These are phyloP conservation scores for Drosophila mulleri DNA, from an alignment of 2,888 invertebrate species.

Conservation along the genomic window DNA sequence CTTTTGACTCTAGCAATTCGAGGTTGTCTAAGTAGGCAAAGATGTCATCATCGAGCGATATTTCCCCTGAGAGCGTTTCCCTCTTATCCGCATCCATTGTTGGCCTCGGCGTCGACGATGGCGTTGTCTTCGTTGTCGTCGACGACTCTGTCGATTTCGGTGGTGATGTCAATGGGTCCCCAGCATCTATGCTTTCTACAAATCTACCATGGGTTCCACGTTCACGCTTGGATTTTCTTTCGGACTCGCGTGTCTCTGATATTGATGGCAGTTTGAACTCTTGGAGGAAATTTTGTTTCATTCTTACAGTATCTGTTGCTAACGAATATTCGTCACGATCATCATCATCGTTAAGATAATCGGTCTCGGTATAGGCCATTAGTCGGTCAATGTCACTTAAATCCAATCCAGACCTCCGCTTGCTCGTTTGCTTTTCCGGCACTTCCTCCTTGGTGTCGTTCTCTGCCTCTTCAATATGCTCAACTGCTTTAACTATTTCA, in stretches of 20 bases:
- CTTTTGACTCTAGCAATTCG: rapidly evolving
- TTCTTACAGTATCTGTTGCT: conserved; percentile 31
- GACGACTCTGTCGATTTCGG: not conserved
- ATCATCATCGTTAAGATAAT: not conserved
- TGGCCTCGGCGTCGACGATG: not conserved
- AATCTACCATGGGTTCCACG: conserved; percentile 19
- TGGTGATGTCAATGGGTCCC: rapidly evolving
- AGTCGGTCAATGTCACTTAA: not conserved
- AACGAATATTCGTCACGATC: not conserved
- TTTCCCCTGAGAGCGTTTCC: too few species aligned
- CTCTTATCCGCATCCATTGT: not conserved
- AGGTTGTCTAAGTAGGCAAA: too few species aligned
- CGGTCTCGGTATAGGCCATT: not conserved
- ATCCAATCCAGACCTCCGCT: not conserved
- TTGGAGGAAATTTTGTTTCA: conserved; percentile 54
- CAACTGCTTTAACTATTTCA: not conserved
- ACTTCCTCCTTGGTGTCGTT: not conserved
- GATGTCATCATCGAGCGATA: not conserved
- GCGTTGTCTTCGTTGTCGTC: not conserved
- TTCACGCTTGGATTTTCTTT: too few species aligned
- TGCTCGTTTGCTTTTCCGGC: not conserved
- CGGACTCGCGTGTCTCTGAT: conserved; percentile 14
- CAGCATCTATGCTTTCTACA: conserved; percentile 35
- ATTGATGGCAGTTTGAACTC: conserved; percentile 52
- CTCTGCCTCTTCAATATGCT: not conserved